Percentiles rank a stretch among this genome's conserved stretches.
Evolutionary conservation across 1,140 invertebrate genomes (phyloP).

Genomic region (Drosophila kikkawai): DNA sequence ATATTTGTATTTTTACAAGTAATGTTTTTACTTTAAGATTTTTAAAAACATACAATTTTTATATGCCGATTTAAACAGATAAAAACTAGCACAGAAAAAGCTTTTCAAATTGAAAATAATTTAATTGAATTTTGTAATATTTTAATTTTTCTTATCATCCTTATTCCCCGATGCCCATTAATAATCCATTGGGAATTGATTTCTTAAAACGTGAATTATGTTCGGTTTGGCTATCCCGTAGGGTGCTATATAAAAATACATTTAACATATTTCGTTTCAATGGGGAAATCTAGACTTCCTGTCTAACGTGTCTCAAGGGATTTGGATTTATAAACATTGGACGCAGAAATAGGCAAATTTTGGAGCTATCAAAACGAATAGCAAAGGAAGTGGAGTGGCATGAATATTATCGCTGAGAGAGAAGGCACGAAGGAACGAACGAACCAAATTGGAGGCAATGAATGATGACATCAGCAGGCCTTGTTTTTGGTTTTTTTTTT

Average conservation of each 20-base stretch:
- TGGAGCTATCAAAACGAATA: not conserved
- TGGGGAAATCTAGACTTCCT: not conserved
- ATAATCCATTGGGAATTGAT: not conserved
- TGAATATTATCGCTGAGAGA: not conserved
- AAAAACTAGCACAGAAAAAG: no score
- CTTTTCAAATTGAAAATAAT: no score
- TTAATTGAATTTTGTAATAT: not conserved
- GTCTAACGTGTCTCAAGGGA: not conserved
- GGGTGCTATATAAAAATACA: not conserved
- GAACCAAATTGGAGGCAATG: constrained; percentile 28
- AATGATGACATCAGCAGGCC: constrained; percentile 38
- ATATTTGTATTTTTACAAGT: not conserved
- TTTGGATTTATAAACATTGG: constrained; percentile 7
- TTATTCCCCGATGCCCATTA: no score
- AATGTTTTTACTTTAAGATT: not conserved
- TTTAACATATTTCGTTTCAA: not conserved
- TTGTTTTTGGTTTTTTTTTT: not conserved
- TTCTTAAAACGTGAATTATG: not conserved
- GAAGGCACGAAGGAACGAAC: constrained; percentile 1
- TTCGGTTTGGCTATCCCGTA: not conserved
- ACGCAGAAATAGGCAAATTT: not conserved
- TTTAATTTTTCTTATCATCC: not conserved
- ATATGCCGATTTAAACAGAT: no score
- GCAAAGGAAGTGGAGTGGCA: constrained; percentile 5
- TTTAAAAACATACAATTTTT: no score